phyloP scores from a whole-genome alignment of 2,797 vertebrate genomes.

The Orientallactaga sibirica region DNA sequence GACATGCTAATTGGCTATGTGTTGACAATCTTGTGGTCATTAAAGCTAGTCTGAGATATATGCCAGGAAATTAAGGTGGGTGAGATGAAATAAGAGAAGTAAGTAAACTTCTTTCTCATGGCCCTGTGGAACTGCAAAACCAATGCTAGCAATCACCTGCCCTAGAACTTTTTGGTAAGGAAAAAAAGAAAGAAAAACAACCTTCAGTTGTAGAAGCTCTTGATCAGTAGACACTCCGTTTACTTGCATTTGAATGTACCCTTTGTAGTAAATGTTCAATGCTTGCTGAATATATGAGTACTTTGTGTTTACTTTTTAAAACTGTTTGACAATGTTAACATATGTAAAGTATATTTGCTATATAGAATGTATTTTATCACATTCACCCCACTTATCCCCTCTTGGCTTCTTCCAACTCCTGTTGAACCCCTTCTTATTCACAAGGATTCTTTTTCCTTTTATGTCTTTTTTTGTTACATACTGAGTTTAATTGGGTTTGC shows the following conservation, averaged over 20 bases:
- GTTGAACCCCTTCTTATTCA: too few relatives aligned
- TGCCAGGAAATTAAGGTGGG: background rate
- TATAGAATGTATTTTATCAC: too few relatives aligned
- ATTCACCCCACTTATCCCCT: too few relatives aligned
- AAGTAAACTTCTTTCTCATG: background rate
- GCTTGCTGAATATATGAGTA: background rate
- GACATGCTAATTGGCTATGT: accelerated
- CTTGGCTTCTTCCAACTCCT: too few relatives aligned
- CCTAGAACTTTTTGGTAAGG: background rate
- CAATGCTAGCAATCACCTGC: background rate
- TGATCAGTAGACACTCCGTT: background rate
- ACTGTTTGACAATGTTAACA: too few relatives aligned
- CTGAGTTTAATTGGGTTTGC: too few relatives aligned
- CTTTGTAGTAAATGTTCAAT: background rate
- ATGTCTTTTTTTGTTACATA: too few relatives aligned
- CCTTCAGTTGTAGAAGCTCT: background rate
- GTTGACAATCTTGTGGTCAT: background rate
- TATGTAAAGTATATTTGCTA: too few relatives aligned
- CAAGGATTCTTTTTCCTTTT: too few relatives aligned
- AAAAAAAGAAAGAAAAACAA: background rate
- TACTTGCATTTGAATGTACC: background rate
- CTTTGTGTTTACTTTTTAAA: background rate
- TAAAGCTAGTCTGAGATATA: background rate
- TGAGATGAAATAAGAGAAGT: background rate
- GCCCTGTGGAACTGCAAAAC: background rate